Evolutionary conservation across 2,113 vertebrate species (phyloP).

Genomic region (Holacanthus passer): DNA sequence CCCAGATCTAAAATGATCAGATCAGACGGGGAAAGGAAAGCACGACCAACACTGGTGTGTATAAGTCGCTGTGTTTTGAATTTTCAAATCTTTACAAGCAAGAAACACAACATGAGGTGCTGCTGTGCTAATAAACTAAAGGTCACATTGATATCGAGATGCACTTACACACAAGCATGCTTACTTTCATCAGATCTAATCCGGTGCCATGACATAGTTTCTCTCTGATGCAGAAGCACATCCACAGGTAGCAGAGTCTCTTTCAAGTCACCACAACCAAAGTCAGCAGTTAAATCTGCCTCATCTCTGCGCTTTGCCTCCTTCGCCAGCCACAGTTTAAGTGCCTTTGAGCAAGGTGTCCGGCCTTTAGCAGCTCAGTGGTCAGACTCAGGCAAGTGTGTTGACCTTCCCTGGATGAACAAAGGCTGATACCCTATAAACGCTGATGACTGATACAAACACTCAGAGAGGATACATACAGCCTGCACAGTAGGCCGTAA

Average conservation of each 20-base stretch:
- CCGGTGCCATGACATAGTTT: neutral
- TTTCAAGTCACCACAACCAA: neutral
- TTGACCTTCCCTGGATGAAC: constrained; percentile 56
- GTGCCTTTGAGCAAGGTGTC: constrained; percentile 21
- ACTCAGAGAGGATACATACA: constrained; percentile 66
- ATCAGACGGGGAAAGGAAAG: neutral
- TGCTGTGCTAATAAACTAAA: constrained; percentile 20
- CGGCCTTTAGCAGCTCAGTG: constrained; percentile 5
- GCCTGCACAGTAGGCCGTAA: constrained; percentile 38
- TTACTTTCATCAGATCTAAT: constrained; percentile 5
- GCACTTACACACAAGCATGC: neutral
- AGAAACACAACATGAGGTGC: constrained; percentile 1
- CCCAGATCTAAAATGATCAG: neutral
- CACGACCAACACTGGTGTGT: neutral
- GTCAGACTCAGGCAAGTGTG: constrained; percentile 13
- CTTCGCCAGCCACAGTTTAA: neutral
- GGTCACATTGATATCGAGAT: constrained; percentile 10
- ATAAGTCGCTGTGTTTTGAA: neutral
- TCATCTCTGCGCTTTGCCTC: neutral
- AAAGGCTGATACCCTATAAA: constrained; percentile 67
- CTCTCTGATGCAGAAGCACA: neutral
- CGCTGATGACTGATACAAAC: constrained; percentile 69
- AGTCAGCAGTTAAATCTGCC: neutral
- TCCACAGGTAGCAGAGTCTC: constrained; percentile 13
- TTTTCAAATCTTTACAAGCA: constrained; percentile 8